Evolutionary conservation across 1,140 invertebrate species (phyloP).

Genomic region (Cyrtorhinus lividipennis): DNA sequence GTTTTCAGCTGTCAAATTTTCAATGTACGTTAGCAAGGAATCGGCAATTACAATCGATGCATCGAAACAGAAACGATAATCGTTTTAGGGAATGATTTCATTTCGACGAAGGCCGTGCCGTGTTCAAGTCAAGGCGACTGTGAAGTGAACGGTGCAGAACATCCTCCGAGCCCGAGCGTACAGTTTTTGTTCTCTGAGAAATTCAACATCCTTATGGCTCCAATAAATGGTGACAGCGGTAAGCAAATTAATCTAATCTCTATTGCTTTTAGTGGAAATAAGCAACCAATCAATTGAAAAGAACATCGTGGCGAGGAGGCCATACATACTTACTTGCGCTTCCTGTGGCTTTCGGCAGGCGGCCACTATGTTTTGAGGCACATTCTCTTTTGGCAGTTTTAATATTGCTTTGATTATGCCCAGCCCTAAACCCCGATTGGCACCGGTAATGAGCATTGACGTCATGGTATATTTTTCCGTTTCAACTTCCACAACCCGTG

Average conservation of each 20-base stretch:
- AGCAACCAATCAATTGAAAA: background rate
- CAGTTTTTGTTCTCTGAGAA: too few species aligned
- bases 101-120: too few species aligned
- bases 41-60: too few species aligned
- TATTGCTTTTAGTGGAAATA: background rate
- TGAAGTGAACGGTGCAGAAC: too few species aligned
- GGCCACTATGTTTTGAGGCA: conserved; percentile 49
- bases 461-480: conserved; percentile 44
- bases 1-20: too few species aligned
- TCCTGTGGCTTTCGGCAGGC: conserved; percentile 51
- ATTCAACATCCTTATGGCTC: background rate
- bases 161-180: too few species aligned
- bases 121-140: too few species aligned
- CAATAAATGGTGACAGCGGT: background rate
- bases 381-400: conserved; percentile 33
- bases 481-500: background rate
- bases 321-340: conserved; percentile 30
- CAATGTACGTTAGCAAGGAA: too few species aligned
- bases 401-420: conserved; percentile 54
- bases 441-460: conserved; percentile 71
- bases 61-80: too few species aligned
- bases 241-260: background rate
- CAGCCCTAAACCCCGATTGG: conserved; percentile 73
- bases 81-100: too few species aligned
- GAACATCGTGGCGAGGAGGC: background rate